phyloP scores from a whole-genome alignment of 2,888 invertebrate species.

The Elysia crispata region DNA sequence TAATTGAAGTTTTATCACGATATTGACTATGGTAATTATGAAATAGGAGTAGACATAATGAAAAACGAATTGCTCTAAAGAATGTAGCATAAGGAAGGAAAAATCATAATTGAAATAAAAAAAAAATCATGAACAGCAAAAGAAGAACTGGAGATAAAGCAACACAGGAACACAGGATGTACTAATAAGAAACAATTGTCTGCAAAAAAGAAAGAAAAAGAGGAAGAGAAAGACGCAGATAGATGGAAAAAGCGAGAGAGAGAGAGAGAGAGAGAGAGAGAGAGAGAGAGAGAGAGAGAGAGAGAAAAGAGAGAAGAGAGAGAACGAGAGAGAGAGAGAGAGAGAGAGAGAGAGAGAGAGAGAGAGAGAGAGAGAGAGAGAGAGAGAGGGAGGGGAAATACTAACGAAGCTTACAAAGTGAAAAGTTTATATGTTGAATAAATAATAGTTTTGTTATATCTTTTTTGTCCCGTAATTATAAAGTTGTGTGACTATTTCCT shows the following conservation, averaged over 20 bases:
- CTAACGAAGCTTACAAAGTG: no score
- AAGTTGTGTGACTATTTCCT: no score
- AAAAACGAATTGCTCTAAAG: not conserved
- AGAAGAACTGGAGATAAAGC: not conserved
- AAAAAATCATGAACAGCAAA: not conserved
- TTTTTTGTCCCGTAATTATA: no score
- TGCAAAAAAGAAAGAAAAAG: not conserved
- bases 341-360: not conserved
- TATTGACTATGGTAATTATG: not conserved
- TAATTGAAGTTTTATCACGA: no score
- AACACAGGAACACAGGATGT: not conserved
- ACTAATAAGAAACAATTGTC: not conserved
- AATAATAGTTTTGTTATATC: no score
- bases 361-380: conserved; percentile 4
- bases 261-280: no score
- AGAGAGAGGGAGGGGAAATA: not conserved
- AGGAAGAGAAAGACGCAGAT: not conserved
- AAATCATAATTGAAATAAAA: not conserved
- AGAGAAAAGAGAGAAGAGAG: not conserved
- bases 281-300: conserved; percentile 10
- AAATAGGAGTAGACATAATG: no score
- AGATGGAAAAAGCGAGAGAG: no score
- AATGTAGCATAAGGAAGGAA: not conserved
- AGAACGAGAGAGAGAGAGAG: conserved; percentile 3
- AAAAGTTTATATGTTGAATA: no score